phyloP scores from a whole-genome alignment of 2,113 vertebrate species.

The Ceyx melanurus region DNA sequence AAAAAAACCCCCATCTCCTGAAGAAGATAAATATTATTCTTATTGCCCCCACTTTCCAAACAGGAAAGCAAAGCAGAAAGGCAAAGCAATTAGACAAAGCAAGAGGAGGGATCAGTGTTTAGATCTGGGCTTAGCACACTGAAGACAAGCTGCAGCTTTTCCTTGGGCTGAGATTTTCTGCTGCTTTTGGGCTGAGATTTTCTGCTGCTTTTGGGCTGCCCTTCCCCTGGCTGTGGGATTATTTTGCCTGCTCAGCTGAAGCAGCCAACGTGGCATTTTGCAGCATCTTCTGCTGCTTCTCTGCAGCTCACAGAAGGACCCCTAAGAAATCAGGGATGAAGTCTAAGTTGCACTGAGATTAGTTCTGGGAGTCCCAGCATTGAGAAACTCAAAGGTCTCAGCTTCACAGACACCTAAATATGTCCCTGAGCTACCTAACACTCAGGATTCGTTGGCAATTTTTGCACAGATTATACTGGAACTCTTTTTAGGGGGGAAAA shows the following conservation, averaged over 20 bases:
- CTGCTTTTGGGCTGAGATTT: background rate
- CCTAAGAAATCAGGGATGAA: background rate
- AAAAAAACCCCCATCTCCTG: background rate
- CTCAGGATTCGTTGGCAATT: background rate
- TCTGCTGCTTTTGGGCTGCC: background rate
- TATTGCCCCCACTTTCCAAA: background rate
- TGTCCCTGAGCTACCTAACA: background rate
- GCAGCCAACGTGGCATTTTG: background rate
- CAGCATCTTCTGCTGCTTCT: background rate
- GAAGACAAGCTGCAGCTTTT: background rate
- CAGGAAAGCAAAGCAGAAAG: background rate
- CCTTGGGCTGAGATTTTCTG: background rate
- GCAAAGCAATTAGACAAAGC: background rate
- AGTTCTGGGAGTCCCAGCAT: background rate
- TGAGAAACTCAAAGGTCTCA: background rate
- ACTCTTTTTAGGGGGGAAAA: background rate
- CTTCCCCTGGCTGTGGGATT: rapidly evolving
- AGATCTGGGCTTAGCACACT: background rate
- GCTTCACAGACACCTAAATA: background rate
- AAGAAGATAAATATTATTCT: conserved; percentile 3
- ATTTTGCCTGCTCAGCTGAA: background rate
- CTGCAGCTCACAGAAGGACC: background rate
- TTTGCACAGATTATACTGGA: background rate
- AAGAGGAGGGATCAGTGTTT: background rate
- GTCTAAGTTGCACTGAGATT: background rate